Evolutionary conservation across 2,888 invertebrate genomes (phyloP).

Genomic region (Omphaloscelis lunosa): DNA sequence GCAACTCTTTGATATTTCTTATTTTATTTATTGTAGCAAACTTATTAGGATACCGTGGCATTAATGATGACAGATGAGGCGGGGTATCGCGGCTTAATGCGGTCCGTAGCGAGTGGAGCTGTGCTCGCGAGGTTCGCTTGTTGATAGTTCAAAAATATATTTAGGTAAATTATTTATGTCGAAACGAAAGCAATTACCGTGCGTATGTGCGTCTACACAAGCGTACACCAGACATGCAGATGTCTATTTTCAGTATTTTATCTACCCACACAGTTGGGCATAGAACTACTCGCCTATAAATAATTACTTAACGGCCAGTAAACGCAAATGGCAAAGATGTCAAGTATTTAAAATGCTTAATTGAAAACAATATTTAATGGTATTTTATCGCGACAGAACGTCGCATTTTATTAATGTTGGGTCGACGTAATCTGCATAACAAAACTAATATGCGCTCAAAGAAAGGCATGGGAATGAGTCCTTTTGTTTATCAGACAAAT

Average conservation of each 20-base stretch:
- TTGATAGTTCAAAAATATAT: constrained; percentile 75
- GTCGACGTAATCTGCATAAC: constrained; percentile 66
- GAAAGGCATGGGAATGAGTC: constrained; percentile 68
- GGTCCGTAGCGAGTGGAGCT: constrained; percentile 77
- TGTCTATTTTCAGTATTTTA: constrained; percentile 51
- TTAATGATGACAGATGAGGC: constrained; percentile 90
- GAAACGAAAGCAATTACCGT: constrained; percentile 66
- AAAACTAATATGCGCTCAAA: constrained; percentile 73
- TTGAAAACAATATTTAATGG: constrained; percentile 70
- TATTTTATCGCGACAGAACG: constrained; percentile 64
- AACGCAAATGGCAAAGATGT: constrained; percentile 67
- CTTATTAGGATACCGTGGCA: constrained; percentile 89
- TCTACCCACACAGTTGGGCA: constrained; percentile 29
- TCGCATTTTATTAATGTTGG: constrained; percentile 66
- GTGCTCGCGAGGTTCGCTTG: constrained; percentile 74
- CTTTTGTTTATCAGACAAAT: constrained; percentile 79
- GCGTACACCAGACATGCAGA: constrained; percentile 22
- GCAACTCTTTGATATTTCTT: constrained; percentile 88
- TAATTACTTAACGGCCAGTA: constrained; percentile 62
- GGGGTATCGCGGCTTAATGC: constrained; percentile 84
- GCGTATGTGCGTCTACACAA: constrained; percentile 12
- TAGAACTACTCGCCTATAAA: constrained; percentile 41
- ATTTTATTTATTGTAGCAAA: constrained; percentile 88
- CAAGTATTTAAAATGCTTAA: constrained; percentile 66
- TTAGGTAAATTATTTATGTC: constrained; percentile 79